Conservation (phyloP, 2,888 invertebrate genomes). For the Seira sanloemensis region DNA sequence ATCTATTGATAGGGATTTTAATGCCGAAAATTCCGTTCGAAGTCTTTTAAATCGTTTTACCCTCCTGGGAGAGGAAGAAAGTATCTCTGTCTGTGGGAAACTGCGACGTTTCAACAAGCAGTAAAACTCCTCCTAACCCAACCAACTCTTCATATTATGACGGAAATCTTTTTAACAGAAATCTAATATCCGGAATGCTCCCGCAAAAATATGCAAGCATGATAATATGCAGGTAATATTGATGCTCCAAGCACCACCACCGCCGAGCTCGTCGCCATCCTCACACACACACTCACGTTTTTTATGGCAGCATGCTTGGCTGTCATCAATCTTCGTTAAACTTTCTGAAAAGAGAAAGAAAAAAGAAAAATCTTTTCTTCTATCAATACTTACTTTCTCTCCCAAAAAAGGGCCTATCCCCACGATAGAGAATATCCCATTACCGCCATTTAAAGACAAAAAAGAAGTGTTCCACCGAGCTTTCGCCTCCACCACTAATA, state of each 20-base stretch:
- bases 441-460: background rate
- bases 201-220: background rate
- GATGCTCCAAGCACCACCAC: background rate
- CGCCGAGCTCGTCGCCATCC: background rate
- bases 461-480: no score
- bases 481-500: no score
- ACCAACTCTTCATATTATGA: background rate
- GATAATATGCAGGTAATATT: background rate
- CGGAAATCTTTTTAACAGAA: constrained; percentile 7
- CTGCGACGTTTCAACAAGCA: background rate
- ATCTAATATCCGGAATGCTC: constrained; percentile 38
- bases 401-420: background rate
- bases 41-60: constrained; percentile 53
- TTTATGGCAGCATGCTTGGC: constrained; percentile 12
- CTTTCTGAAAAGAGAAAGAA: constrained; percentile 19
- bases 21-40: constrained; percentile 46
- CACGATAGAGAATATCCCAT: background rate
- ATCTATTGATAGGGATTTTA: constrained; percentile 57
- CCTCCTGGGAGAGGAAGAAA: constrained; percentile 39
- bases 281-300: background rate
- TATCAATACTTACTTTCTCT: background rate
- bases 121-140: background rate
- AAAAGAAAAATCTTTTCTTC: constrained; percentile 3
- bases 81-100: background rate
- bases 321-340: constrained; percentile 64